phyloP scores from a whole-genome alignment of 2,888 invertebrate species.

The Rhyacophila evoluta region DNA sequence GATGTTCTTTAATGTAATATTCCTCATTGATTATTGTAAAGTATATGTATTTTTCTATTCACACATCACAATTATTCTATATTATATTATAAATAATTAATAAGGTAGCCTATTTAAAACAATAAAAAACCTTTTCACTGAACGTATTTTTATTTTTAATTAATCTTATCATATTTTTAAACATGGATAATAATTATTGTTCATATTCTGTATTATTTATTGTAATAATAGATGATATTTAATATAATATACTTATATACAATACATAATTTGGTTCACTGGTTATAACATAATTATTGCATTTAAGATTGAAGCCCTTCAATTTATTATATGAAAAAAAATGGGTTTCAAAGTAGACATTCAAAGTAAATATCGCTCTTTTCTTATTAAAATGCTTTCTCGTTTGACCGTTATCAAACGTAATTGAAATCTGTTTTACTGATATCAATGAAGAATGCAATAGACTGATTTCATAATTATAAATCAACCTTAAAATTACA shows the following conservation, averaged over 20 bases:
- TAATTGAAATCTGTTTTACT: not conserved
- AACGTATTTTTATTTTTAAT: not conserved
- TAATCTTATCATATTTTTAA: not conserved
- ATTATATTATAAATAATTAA: not conserved
- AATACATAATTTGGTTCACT: constrained; percentile 23
- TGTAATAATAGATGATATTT: not conserved
- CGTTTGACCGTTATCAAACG: too few relatives aligned
- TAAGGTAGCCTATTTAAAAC: not conserved
- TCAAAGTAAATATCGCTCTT: too few relatives aligned
- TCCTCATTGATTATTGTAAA: not conserved
- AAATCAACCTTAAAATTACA: not conserved
- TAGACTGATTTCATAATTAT: not conserved
- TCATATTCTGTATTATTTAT: not conserved
- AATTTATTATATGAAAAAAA: too few relatives aligned
- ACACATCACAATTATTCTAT: not conserved
- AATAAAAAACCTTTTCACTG: constrained; percentile 8
- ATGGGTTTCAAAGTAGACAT: too few relatives aligned
- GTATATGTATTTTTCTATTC: not conserved
- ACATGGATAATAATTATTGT: not conserved
- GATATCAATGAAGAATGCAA: not conserved
- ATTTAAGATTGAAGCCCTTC: not conserved
- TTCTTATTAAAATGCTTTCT: too few relatives aligned
- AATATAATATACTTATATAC: constrained; percentile 10
- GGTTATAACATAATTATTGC: constrained; percentile 7
- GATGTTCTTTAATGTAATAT: too few relatives aligned